A percentile compares a stretch with the other conserved stretches of the same genome.
phyloP scores from a whole-genome alignment of 1,140 invertebrate genomes.

The Sitobion miscanthi region DNA sequence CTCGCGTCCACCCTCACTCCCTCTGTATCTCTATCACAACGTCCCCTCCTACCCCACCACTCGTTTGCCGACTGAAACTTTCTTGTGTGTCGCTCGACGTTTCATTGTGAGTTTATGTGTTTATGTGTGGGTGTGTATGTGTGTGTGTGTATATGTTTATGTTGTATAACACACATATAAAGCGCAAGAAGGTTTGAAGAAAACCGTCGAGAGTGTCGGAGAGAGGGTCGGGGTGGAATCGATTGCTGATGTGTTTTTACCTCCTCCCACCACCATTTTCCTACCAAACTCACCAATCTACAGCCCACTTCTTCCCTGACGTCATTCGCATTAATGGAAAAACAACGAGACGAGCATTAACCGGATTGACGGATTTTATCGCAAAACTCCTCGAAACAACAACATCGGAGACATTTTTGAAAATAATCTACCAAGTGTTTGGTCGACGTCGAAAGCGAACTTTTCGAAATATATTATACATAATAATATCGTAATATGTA shows the following conservation, averaged over 20 bases:
- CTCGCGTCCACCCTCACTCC: background rate
- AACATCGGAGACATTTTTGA: constrained; percentile 13
- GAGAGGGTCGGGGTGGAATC: background rate
- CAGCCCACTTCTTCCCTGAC: background rate
- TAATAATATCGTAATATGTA: background rate
- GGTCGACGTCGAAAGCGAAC: background rate
- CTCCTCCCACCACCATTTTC: background rate
- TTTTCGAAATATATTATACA: background rate
- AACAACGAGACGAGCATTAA: constrained; percentile 38
- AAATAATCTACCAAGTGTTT: constrained; percentile 34
- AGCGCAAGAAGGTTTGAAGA: constrained; percentile 21
- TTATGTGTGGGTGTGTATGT: background rate
- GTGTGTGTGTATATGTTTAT: background rate
- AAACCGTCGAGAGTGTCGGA: background rate
- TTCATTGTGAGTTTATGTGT: background rate
- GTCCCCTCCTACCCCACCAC: no score
- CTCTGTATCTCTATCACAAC: background rate
- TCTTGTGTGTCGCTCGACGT: constrained; percentile 8
- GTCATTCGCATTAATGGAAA: constrained; percentile 52
- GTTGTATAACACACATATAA: constrained; percentile 38
- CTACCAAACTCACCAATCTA: background rate
- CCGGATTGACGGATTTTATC: constrained; percentile 39
- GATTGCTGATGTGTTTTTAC: constrained; percentile 52
- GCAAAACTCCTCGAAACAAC: constrained; percentile 22
- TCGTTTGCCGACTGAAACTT: constrained; percentile 11